A percentile compares a stretch with the other conserved stretches of the same genome.
phyloP scores from a whole-genome alignment of 1,140 invertebrate species.

The Diabrotica virgifera region DNA sequence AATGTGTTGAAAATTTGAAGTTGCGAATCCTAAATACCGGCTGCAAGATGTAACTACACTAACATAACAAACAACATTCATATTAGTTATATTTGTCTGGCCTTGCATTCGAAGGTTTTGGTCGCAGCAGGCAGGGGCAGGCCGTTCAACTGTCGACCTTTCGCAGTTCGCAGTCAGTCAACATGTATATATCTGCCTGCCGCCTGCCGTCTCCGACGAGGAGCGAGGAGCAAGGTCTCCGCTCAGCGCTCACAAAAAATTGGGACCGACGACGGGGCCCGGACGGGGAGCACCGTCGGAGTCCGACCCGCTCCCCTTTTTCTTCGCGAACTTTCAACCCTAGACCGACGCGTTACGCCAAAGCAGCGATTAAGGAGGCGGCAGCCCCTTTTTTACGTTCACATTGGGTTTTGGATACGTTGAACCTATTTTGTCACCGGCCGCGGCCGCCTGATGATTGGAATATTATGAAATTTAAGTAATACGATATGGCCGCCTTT shows the following conservation, averaged over 20 bases:
- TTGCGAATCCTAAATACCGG: constrained; percentile 6
- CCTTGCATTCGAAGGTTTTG: constrained; percentile 18
- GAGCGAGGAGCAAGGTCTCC: background rate
- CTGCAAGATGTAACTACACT: constrained; percentile 13
- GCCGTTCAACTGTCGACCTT: constrained; percentile 18
- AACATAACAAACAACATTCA: constrained; percentile 8
- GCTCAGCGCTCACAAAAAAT: background rate
- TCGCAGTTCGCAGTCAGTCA: constrained; percentile 13
- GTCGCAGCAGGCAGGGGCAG: constrained; percentile 1
- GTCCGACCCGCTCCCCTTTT: constrained; percentile 21
- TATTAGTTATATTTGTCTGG: constrained; percentile 19
- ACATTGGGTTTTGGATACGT: background rate
- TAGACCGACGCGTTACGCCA: constrained; percentile 3
- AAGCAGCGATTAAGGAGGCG: background rate
- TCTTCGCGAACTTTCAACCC: constrained; percentile 14
- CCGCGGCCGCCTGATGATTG: no score
- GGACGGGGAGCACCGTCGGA: background rate
- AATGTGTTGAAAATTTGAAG: constrained; percentile 9
- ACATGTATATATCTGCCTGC: background rate
- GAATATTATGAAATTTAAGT: no score
- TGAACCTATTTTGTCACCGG: background rate
- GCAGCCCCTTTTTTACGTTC: background rate
- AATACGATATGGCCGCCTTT: no score
- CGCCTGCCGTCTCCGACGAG: background rate
- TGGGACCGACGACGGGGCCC: constrained; percentile 21